Base-by-base conservation (phyloP, 2,797 vertebrate species). In the Pogoniulus pusillus region DNA sequence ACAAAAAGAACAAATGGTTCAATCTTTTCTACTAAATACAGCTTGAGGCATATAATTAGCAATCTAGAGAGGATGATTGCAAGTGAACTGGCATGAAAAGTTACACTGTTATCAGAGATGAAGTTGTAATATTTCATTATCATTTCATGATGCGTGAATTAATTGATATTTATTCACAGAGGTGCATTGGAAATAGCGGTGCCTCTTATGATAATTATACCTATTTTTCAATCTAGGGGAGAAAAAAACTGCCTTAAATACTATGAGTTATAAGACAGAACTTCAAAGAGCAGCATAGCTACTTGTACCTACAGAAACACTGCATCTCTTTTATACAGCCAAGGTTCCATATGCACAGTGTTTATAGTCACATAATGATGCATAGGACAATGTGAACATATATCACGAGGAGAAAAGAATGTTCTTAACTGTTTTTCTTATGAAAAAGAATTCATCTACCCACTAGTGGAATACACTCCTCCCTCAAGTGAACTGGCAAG, bases 61-160 rank as follows among this genome's bases (percentile, higher is more conserved):
- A 96, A 90, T 95, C 95, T 95, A 94, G 86, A 93, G 84, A 94
- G 60, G 93, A 96, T 95, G 93, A 95, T 87, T 94, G 93, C 91
- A 91, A 96, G 95, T 92, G 95, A 96, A 91, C 55, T 16, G 90
- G 93, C 91, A 94, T 91, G 86, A 96, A 96, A 94, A 96, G 94
- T 95, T 95, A 90, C 84, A 92, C 88, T 94, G 91, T 92, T 96
- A 91, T 92, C 93, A 93, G 58, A 90, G 94, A 96, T 90, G 86
- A 96, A 95, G 93, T 92, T 96, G 87, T 96, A 94, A 95, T 96
- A 94, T 94, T 96, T 96, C 94, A 96, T 95, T 96, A 96, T 95
- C 90, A 89, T 96, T 94, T 94, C 81, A 75, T 83, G 91, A 96
- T 95, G 93, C 27, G 2, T 89, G 86, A 94, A 88, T 95, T 96